phyloP scores from a whole-genome alignment of 2,888 invertebrate species.

The Oligia fasciuncula region DNA sequence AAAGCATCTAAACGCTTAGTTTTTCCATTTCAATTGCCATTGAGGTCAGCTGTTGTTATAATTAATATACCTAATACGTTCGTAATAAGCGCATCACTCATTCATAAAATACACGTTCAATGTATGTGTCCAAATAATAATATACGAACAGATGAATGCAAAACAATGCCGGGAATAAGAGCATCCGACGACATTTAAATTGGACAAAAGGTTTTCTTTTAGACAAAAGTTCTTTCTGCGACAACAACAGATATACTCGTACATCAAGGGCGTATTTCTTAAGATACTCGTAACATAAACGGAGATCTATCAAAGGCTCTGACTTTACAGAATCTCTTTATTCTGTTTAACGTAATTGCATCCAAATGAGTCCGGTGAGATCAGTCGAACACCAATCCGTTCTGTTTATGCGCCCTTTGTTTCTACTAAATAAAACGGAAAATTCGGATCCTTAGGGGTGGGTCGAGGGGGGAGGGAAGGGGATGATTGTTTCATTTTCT shows the following conservation, averaged over 20 bases:
- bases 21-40: not conserved
- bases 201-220: constrained; percentile 18
- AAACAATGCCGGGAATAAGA: not conserved
- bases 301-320: constrained; percentile 54
- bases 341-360: constrained; percentile 67
- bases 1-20: not conserved
- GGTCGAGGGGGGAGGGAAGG: constrained; percentile 18
- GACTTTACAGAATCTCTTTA: constrained; percentile 60
- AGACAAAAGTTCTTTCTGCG: not conserved
- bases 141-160: not conserved
- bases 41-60: not conserved
- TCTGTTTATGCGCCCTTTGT: constrained; percentile 60
- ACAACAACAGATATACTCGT: constrained; percentile 2
- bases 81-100: not conserved
- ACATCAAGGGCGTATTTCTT: constrained; percentile 26
- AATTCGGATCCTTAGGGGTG: constrained; percentile 48
- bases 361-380: constrained; percentile 62
- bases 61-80: not conserved
- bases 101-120: not conserved
- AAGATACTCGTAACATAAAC: constrained; percentile 43
- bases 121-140: not conserved
- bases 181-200: constrained; percentile 18
- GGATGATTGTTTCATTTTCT: constrained; percentile 72
- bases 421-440: constrained; percentile 60
- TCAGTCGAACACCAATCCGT: constrained; percentile 56